Conservation (phyloP, 2,113 vertebrate genomes). For the Procapra przewalskii region DNA sequence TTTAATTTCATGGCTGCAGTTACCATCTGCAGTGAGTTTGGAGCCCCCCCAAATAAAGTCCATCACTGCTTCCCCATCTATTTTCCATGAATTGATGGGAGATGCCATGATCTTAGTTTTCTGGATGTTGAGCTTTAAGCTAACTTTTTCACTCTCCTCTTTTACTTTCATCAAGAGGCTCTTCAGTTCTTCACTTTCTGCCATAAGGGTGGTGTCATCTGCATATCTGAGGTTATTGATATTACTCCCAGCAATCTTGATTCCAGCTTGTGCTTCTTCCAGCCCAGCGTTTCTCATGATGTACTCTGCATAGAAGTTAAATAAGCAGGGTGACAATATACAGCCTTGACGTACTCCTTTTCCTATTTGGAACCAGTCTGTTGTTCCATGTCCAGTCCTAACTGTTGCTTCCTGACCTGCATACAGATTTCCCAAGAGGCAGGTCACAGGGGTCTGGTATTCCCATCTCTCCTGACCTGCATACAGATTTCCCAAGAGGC, state of each 20-base stretch:
- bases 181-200: neutral
- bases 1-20: neutral
- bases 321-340: neutral
- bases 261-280: neutral
- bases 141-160: neutral
- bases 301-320: neutral
- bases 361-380: neutral
- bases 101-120: neutral
- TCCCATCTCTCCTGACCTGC: neutral
- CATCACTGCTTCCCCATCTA: neutral
- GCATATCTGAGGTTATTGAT: neutral
- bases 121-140: neutral
- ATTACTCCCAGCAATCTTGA: neutral
- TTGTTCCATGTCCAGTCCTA: neutral
- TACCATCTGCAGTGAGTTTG: neutral
- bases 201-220: neutral
- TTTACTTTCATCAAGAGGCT: neutral
- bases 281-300: neutral
- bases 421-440: neutral
- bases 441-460: neutral
- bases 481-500: neutral
- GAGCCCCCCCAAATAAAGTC: neutral
- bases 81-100: accelerated
- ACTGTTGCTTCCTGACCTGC: neutral
- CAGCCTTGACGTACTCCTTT: accelerated